phyloP scores from a whole-genome alignment of 2,797 vertebrate genomes.

The Vireo griseus region DNA sequence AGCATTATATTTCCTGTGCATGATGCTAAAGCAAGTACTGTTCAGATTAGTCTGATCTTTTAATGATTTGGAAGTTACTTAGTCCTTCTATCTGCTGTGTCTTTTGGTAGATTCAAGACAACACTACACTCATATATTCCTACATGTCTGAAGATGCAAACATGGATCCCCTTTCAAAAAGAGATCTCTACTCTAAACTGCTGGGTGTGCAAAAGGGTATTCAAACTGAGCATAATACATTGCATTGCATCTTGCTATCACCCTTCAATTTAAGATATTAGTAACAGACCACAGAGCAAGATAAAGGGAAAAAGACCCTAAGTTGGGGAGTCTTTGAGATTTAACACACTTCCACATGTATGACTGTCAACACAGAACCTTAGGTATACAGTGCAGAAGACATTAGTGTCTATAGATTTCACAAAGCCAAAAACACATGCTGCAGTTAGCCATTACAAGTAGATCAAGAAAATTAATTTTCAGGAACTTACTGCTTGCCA shows the following conservation, averaged over 20 bases:
- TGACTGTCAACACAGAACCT: not conserved
- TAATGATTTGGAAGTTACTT: not conserved
- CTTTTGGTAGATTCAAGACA: not conserved
- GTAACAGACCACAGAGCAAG: not conserved
- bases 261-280: not conserved
- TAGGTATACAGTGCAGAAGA: not conserved
- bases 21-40: not conserved
- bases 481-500: not conserved
- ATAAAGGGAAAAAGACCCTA: rapidly evolving
- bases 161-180: not conserved
- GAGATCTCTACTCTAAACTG: not conserved
- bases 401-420: rapidly evolving
- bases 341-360: rapidly evolving
- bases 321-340: not conserved
- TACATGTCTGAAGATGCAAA: not conserved
- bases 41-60: not conserved
- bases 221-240: not conserved
- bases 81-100: not conserved
- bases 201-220: not conserved
- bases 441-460: not conserved
- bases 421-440: not conserved
- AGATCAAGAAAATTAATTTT: not conserved
- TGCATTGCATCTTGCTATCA: not conserved
- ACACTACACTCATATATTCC: not conserved
- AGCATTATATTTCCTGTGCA: not conserved